These are phyloP conservation scores for Spilosoma lubricipeda DNA, from an alignment of 2,888 invertebrate species.

Conservation along the genomic window DNA sequence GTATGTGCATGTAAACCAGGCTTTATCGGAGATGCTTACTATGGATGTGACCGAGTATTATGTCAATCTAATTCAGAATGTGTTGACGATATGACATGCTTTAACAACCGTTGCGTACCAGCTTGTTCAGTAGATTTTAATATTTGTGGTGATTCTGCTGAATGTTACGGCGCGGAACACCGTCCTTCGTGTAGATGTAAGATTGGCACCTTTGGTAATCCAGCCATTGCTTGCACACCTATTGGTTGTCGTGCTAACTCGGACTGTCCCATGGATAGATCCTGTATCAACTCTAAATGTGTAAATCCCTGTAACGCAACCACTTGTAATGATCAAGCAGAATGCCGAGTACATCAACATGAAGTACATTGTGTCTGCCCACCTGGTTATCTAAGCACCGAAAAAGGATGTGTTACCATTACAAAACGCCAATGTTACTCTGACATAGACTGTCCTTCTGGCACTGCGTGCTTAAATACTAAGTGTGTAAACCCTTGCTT, in stretches of 20 bases:
- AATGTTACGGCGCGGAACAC: slow-evolving; percentile 93
- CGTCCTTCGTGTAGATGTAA: slow-evolving; percentile 94
- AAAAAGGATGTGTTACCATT: slow-evolving; percentile 87
- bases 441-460: slow-evolving; percentile 93
- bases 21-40: slow-evolving; percentile 94
- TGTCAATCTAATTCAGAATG: slow-evolving; percentile 92
- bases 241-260: slow-evolving; percentile 92
- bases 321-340: slow-evolving; percentile 90
- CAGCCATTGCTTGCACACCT: slow-evolving; percentile 91
- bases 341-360: slow-evolving; percentile 92
- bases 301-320: slow-evolving; percentile 91
- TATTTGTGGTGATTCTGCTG: slow-evolving; percentile 91
- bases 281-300: slow-evolving; percentile 94
- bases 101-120: slow-evolving; percentile 93
- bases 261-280: slow-evolving; percentile 93
- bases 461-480: slow-evolving; percentile 92
- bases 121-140: slow-evolving; percentile 91
- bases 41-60: slow-evolving; percentile 91
- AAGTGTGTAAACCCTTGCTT: slow-evolving; percentile 94
- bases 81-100: slow-evolving; percentile 93
- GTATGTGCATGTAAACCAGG: slow-evolving; percentile 94
- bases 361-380: slow-evolving; percentile 93
- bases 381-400: slow-evolving; percentile 89
- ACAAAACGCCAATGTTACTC: slow-evolving; percentile 89
- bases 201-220: slow-evolving; percentile 93